Base-by-base conservation (phyloP, 1,140 invertebrate genomes). In the Drosophila kanapiae region DNA sequence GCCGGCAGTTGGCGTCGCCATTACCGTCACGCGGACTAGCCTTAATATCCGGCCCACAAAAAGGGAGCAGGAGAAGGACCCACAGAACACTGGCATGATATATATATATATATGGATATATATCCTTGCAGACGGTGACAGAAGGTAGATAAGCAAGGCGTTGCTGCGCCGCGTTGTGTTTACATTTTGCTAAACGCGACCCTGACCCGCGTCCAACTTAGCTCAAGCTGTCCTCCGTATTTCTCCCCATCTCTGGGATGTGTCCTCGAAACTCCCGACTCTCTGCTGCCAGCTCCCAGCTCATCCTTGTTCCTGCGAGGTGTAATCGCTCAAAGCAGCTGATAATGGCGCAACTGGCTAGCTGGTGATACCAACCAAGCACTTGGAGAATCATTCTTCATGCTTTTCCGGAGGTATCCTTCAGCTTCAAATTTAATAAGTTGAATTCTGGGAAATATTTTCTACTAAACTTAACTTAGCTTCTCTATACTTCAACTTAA, bases 1-100 rank as follows among this genome's bases (percentile, higher is more conserved):
- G 68, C n/a, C 71, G 84, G 83, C 84, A 81, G 84, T 90, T 87
- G 81, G 81, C 85, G 64, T 75, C 80, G 69, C 74, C 78, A 84
- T 87, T 87, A 88, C 77, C 65, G 65, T 81, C 60, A 80, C 80
- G 84, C 78, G 80, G 80, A 84, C 80, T 87, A 83, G 74, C 78
- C 80, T 67, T 87, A 88, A 87, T 88, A 87, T 87, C 84, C 80
- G 77, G 80, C 53, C 33, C 49, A 56, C 40, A 27, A 9, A 62
- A 23, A 68, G 16, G 13, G 33, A 57, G 33, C 33, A 14, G 51
- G 18, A 38, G 33, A 14, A 1, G 9, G 16, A 40, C 2, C 7
- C 2, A 54, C 11, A 23, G 14, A 62, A 9, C 10, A 8, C 14
- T 16, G 16, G 16, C 18, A 33, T 18, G 37, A 43, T 38, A 16